These are phyloP conservation scores for Adrianichthys oophorus DNA, from an alignment of 2,797 vertebrate species.

Conservation along the genomic window DNA sequence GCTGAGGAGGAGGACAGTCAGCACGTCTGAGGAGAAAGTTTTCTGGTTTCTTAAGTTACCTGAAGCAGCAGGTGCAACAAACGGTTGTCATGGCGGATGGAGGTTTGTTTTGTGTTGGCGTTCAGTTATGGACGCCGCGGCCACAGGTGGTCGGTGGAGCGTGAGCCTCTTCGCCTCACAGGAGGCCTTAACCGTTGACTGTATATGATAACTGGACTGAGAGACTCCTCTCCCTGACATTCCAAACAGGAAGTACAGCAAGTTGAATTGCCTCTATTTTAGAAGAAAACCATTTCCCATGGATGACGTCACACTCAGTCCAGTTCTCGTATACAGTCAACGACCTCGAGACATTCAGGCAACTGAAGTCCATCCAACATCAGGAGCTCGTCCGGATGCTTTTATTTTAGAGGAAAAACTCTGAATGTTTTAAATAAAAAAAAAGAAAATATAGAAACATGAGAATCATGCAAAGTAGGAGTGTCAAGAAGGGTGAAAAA, in stretches of 20 bases:
- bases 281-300: background rate
- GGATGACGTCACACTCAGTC: background rate
- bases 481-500: conserved; percentile 36
- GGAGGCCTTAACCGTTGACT: conserved; percentile 7
- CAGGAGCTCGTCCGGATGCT: too few relatives aligned
- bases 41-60: conserved; percentile 13
- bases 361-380: too few relatives aligned
- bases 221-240: too few relatives aligned
- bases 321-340: too few relatives aligned
- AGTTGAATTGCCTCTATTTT: too few relatives aligned
- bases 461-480: background rate
- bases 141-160: conserved; percentile 57
- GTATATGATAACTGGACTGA: too few relatives aligned
- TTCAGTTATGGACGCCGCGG: conserved; percentile 21
- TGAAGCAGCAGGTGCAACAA: conserved; percentile 44
- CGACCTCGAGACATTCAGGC: too few relatives aligned
- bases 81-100: conserved; percentile 56
- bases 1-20: background rate
- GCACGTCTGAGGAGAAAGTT: background rate
- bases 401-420: too few relatives aligned
- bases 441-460: background rate
- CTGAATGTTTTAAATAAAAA: too few relatives aligned
- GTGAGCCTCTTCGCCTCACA: conserved; percentile 9
- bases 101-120: conserved; percentile 46
- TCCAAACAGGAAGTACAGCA: too few relatives aligned